Percentiles rank a stretch among this genome's conserved stretches.
Conservation (phyloP, 2,797 vertebrate genomes). For the Lagorchestes hirsutus region DNA sequence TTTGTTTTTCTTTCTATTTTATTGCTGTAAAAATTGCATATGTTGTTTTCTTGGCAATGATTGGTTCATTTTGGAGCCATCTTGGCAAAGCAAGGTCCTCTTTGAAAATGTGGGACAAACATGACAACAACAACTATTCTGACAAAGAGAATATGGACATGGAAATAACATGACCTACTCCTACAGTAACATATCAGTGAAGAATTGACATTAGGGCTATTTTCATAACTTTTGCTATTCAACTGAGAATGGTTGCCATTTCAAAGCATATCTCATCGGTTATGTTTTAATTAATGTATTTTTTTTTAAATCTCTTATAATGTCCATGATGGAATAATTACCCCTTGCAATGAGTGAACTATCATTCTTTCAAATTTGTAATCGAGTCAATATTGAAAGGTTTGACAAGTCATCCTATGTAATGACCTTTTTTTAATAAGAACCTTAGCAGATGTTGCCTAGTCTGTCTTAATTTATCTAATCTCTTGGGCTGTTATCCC, state of each 20-base stretch:
- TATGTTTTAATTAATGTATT: background rate
- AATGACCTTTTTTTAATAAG: background rate
- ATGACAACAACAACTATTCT: too few relatives aligned
- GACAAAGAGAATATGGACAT: background rate
- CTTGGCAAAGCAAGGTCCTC: background rate
- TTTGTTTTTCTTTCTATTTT: background rate
- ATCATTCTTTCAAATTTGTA: background rate
- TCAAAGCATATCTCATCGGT: accelerated
- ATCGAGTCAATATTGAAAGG: background rate
- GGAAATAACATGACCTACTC: background rate
- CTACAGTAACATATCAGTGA: background rate
- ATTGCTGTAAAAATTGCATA: background rate
- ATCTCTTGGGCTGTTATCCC: background rate
- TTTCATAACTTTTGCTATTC: background rate
- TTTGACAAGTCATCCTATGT: background rate
- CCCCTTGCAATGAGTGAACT: background rate
- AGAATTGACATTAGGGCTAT: background rate
- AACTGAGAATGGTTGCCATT: background rate
- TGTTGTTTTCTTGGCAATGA: background rate
- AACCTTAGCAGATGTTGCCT: background rate
- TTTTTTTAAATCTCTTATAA: background rate
- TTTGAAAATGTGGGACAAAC: too few relatives aligned
- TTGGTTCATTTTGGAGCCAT: background rate
- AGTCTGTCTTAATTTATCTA: background rate
- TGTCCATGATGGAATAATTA: background rate